Evolutionary conservation across 2,113 vertebrate genomes (phyloP).

Genomic region (Chelonoidis abingdonii): DNA sequence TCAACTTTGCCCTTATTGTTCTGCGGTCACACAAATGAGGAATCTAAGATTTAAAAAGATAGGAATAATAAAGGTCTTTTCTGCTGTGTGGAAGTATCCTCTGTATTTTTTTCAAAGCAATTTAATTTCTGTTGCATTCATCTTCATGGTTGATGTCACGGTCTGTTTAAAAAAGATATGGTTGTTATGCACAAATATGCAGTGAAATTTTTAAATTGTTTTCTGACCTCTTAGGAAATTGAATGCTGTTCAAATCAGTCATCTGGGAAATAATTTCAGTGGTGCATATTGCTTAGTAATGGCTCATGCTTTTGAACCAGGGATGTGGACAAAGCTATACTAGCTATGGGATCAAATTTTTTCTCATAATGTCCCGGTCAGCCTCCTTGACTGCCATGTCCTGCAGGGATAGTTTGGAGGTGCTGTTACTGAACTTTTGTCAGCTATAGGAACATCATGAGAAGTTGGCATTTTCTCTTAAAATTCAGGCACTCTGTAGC

Average conservation of each 20-base stretch:
- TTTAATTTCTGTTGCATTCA: rapidly evolving
- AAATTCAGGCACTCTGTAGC: neutral
- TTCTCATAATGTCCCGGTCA: rapidly evolving
- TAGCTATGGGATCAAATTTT: rapidly evolving
- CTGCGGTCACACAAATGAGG: neutral
- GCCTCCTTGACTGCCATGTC: neutral
- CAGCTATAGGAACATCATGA: neutral
- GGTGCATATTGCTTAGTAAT: rapidly evolving
- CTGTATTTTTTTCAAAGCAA: neutral
- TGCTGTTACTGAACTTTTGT: neutral
- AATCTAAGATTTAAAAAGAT: neutral
- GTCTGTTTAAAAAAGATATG: neutral
- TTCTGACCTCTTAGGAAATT: neutral
- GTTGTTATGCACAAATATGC: neutral
- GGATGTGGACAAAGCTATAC: rapidly evolving
- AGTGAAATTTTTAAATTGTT: slow-evolving; percentile 20
- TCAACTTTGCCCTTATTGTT: neutral
- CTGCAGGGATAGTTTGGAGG: neutral
- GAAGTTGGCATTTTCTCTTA: neutral
- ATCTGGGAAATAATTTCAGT: rapidly evolving
- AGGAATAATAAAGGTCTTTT: neutral
- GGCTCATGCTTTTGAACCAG: neutral
- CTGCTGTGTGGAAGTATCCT: rapidly evolving
- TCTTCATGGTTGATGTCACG: neutral
- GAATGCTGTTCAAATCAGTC: neutral